Percentiles rank a stretch among this genome's conserved stretches.
phyloP scores from a whole-genome alignment of 2,888 invertebrate species.

The Catocala nupta region DNA sequence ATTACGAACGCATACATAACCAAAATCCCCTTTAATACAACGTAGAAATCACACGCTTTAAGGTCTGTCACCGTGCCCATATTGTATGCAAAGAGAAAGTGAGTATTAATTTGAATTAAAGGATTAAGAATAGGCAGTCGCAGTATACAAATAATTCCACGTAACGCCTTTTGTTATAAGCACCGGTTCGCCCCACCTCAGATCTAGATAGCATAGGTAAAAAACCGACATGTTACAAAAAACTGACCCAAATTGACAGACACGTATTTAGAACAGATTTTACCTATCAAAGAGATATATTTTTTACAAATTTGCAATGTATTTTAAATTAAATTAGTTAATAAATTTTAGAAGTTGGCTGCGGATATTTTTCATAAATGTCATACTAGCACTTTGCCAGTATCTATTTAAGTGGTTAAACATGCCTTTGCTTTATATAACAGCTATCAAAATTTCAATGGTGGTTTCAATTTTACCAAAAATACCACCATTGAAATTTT shows the following conservation, averaged over 20 bases:
- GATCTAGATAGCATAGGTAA: conserved; percentile 36
- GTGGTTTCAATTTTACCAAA: too few relatives aligned
- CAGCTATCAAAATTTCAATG: too few relatives aligned
- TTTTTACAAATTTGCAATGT: conserved; percentile 22
- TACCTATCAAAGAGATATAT: conserved; percentile 29
- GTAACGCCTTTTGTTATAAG: conserved; percentile 56
- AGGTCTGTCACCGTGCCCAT: neutral
- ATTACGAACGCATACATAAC: neutral
- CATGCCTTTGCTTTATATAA: too few relatives aligned
- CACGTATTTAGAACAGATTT: conserved; percentile 61
- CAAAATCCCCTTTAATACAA: neutral
- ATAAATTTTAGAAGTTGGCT: neutral
- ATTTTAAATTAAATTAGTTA: conserved; percentile 23
- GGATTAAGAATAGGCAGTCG: conserved; percentile 49
- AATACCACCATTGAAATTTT: too few relatives aligned
- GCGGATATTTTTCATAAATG: neutral
- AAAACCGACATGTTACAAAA: conserved; percentile 51
- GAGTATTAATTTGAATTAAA: conserved; percentile 20
- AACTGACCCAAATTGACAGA: conserved; percentile 50
- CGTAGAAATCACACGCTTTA: too few relatives aligned
- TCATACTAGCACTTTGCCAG: too few relatives aligned
- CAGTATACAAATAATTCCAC: conserved; percentile 60
- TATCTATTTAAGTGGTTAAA: too few relatives aligned
- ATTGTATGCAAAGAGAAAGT: conserved; percentile 13
- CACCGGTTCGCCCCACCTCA: conserved; percentile 34